These are phyloP conservation scores for Coleophora deauratella DNA, from an alignment of 2,888 invertebrate species.

Conservation along the genomic window DNA sequence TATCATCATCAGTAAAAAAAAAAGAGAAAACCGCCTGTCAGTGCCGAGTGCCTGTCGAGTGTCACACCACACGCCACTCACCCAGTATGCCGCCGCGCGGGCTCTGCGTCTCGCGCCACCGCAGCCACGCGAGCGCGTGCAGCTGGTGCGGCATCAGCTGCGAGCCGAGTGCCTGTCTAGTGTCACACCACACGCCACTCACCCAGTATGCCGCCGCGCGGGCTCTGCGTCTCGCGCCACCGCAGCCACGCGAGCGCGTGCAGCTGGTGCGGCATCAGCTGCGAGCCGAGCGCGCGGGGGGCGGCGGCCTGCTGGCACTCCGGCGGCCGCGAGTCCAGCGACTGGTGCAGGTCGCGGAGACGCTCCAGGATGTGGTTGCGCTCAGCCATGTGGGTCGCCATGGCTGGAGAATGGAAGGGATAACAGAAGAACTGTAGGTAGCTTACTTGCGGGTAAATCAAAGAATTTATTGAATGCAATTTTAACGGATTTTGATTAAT, in stretches of 20 bases:
- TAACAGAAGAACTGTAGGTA: no score
- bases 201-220: constrained; percentile 87
- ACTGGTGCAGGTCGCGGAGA: constrained; percentile 80
- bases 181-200: no score
- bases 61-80: no score
- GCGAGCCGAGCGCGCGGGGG: constrained; percentile 77
- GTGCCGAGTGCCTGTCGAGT: no score
- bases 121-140: constrained; percentile 65
- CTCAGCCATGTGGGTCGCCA: constrained; percentile 80
- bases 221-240: constrained; percentile 87
- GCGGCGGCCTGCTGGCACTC: constrained; percentile 73
- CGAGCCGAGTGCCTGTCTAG: no score
- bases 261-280: constrained; percentile 81
- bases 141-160: constrained; percentile 82
- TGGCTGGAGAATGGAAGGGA: constrained; percentile 46
- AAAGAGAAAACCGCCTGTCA: no score
- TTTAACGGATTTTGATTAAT: no score
- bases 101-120: constrained; percentile 86
- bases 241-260: constrained; percentile 86
- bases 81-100: constrained; percentile 88
- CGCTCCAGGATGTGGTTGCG: constrained; percentile 81
- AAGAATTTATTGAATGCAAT: no score
- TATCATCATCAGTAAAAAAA: no score
- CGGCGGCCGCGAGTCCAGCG: constrained; percentile 78
- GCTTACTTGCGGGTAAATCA: no score